These are phyloP conservation scores for Aphidius gifuensis DNA, from an alignment of 1,140 invertebrate species.

Conservation along the genomic window DNA sequence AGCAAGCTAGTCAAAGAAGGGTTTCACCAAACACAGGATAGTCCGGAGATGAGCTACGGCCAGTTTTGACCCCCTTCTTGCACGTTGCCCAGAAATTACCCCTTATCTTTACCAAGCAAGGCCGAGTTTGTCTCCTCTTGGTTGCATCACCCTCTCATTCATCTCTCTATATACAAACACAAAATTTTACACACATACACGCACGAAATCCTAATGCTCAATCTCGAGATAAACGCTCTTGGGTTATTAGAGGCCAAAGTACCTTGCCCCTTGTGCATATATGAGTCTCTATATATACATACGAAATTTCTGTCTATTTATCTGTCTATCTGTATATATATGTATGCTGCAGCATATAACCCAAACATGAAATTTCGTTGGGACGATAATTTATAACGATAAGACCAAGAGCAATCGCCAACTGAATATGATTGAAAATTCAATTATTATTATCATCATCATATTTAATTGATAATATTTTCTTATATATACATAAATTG, in stretches of 20 bases:
- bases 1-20: conserved; percentile 19
- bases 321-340: too few species aligned
- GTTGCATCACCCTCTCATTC: background rate
- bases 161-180: background rate
- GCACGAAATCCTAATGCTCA: conserved; percentile 48
- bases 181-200: conserved; percentile 12
- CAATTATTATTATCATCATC: too few species aligned
- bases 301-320: background rate
- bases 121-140: conserved; percentile 19
- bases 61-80: conserved; percentile 44
- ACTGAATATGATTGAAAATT: background rate
- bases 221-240: conserved; percentile 48
- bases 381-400: background rate
- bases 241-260: conserved; percentile 31
- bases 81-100: conserved; percentile 46
- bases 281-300: conserved; percentile 9
- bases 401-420: background rate
- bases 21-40: conserved; percentile 25
- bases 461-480: background rate
- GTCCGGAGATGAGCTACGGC: conserved; percentile 48
- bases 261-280: conserved; percentile 20
- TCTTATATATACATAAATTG: background rate
- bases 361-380: background rate
- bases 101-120: conserved; percentile 47
- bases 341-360: background rate